phyloP scores from a whole-genome alignment of 1,140 invertebrate genomes.

The Helicoverpa armigera region DNA sequence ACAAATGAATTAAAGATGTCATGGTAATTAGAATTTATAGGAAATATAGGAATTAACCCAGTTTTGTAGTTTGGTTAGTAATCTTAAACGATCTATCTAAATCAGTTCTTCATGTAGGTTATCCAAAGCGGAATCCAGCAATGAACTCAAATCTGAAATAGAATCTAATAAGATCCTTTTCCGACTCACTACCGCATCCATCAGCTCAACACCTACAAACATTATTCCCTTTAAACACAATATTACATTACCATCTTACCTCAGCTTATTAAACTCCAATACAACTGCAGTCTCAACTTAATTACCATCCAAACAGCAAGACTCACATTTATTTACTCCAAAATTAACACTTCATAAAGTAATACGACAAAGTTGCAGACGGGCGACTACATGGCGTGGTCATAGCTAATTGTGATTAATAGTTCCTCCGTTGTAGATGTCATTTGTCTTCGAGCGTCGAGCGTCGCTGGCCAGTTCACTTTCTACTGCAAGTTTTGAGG shows the following conservation, averaged over 20 bases:
- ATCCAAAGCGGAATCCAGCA: too few species aligned
- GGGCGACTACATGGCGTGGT: constrained; percentile 52
- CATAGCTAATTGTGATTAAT: constrained; percentile 75
- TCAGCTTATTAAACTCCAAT: neutral
- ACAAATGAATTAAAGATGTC: neutral
- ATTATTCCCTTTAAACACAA: too few species aligned
- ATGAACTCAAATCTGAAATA: too few species aligned
- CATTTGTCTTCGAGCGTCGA: constrained; percentile 69
- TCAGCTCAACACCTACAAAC: too few species aligned
- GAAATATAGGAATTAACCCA: too few species aligned
- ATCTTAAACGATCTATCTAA: too few species aligned
- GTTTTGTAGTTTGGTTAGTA: too few species aligned
- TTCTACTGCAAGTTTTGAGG: constrained; percentile 60
- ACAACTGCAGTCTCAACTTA: neutral
- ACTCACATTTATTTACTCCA: constrained; percentile 23
- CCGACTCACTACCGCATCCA: too few species aligned
- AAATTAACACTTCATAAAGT: constrained; percentile 50
- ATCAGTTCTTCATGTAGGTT: too few species aligned
- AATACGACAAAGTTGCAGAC: constrained; percentile 51
- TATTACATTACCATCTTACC: neutral
- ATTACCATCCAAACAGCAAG: constrained; percentile 15
- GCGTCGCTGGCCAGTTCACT: constrained; percentile 62
- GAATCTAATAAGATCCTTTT: too few species aligned
- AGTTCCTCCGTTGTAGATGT: constrained; percentile 57
- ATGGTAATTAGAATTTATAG: neutral